These are phyloP conservation scores for Chrysomallon squamiferum DNA, from an alignment of 1,140 invertebrate species.

Conservation along the genomic window DNA sequence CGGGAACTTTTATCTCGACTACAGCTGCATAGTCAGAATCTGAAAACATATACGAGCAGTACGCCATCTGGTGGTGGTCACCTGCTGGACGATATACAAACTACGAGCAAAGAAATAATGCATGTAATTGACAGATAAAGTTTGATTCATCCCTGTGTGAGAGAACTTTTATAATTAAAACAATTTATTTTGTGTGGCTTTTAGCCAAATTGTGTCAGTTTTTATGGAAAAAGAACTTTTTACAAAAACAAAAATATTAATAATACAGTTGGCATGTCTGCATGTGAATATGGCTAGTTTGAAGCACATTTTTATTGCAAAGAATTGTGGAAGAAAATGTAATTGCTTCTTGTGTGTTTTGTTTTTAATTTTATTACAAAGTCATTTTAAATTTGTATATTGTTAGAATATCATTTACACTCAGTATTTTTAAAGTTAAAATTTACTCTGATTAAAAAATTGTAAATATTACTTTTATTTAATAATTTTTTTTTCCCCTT, in stretches of 20 bases:
- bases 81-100: constrained; percentile 73
- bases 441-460: too few species aligned
- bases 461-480: too few species aligned
- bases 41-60: constrained; percentile 73
- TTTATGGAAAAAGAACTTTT: not conserved
- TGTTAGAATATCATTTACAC: too few species aligned
- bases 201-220: not conserved
- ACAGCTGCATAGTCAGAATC: constrained; percentile 78
- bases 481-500: too few species aligned
- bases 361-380: too few species aligned
- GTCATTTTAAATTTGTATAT: too few species aligned
- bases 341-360: not conserved
- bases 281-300: not conserved
- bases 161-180: too few species aligned
- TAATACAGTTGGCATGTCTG: not conserved
- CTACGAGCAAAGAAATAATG: constrained; percentile 81
- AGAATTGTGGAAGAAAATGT: not conserved
- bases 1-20: constrained; percentile 83
- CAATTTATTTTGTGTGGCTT: not conserved
- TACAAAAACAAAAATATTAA: too few species aligned
- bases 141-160: too few species aligned
- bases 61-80: constrained; percentile 68
- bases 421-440: too few species aligned
- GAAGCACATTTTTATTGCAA: not conserved
- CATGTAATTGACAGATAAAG: constrained; percentile 80